phyloP scores from a whole-genome alignment of 23 tunicate species.

The Oikopleura vanhoeffeni region DNA sequence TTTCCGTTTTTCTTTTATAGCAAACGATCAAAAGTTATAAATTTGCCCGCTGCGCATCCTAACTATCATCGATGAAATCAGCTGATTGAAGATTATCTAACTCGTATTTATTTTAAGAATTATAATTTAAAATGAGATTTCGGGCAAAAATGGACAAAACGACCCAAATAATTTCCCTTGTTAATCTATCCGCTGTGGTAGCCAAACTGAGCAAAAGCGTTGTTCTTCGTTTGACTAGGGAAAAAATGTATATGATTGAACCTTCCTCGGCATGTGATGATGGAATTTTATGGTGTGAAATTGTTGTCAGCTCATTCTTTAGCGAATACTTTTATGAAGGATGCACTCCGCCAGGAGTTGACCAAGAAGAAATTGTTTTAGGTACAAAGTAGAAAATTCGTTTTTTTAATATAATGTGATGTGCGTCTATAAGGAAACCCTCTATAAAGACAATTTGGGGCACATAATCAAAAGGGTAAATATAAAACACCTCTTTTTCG shows the following conservation, averaged over 20 bases:
- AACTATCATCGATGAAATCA: background rate
- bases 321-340: constrained; percentile 1
- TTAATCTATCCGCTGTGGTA: background rate
- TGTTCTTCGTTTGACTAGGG: background rate
- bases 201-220: background rate
- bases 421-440: too few relatives aligned
- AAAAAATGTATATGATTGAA: background rate
- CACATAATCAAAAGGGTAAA: too few relatives aligned
- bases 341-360: background rate
- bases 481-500: too few relatives aligned
- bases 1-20: too few relatives aligned
- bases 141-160: constrained; percentile 10
- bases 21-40: too few relatives aligned
- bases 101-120: background rate
- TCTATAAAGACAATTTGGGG: too few relatives aligned
- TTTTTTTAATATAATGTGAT: too few relatives aligned
- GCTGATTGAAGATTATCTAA: background rate
- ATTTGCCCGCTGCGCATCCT: too few relatives aligned
- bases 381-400: too few relatives aligned
- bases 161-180: background rate
- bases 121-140: background rate
- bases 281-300: constrained; percentile 3
- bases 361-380: background rate
- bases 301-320: background rate
- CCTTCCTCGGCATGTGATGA: background rate